Percentiles rank a stretch among this genome's conserved stretches.
phyloP scores from a whole-genome alignment of 1,140 invertebrate genomes.

The Cotesia typhae region DNA sequence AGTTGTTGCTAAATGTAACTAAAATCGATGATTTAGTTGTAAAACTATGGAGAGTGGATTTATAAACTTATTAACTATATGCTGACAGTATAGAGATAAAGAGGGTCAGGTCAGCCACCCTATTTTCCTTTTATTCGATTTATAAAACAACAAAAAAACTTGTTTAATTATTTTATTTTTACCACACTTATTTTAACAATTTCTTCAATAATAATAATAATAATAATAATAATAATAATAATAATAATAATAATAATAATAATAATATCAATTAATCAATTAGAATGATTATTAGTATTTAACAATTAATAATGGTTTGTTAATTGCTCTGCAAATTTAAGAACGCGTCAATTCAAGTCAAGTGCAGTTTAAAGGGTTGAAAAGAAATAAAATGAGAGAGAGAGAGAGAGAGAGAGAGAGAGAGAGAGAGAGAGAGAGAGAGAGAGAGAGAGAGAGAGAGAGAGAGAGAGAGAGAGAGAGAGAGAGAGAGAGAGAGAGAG shows the following conservation, averaged over 20 bases:
- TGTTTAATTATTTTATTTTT: background rate
- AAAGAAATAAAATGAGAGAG: too few relatives aligned
- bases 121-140: background rate
- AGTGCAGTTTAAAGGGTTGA: slow-evolving; percentile 4
- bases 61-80: slow-evolving; percentile 3
- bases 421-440: background rate
- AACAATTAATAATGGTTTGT: background rate
- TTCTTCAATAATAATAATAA: too few relatives aligned
- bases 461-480: background rate
- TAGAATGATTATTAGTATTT: background rate
- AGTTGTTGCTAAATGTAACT: background rate
- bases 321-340: slow-evolving; percentile 3
- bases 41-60: slow-evolving; percentile 10
- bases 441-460: background rate
- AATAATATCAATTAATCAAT: background rate
- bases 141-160: background rate
- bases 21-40: background rate
- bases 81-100: background rate
- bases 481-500: background rate
- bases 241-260: too few relatives aligned
- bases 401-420: background rate
- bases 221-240: too few relatives aligned
- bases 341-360: background rate
- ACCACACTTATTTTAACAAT: background rate
- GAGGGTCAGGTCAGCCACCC: slow-evolving; percentile 17